Evolutionary conservation across 1,140 invertebrate genomes (phyloP).

Genomic region (Zeugodacus cucurbitae): DNA sequence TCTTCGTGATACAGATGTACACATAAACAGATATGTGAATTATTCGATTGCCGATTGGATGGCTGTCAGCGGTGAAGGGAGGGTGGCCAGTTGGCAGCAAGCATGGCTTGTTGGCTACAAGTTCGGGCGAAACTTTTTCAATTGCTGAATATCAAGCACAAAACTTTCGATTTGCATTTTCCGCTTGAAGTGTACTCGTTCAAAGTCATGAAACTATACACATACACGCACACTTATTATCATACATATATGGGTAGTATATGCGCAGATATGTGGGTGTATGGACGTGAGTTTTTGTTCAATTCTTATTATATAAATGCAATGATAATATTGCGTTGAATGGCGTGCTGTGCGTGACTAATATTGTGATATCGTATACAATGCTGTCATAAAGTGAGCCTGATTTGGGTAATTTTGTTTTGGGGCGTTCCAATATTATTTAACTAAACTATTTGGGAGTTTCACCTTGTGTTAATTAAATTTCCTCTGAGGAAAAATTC

Average conservation of each 20-base stretch:
- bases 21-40: slow-evolving; percentile 14
- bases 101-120: neutral
- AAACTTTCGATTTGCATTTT: slow-evolving; percentile 22
- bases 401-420: neutral
- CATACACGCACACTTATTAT: neutral
- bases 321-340: neutral
- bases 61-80: neutral
- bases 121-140: slow-evolving; percentile 2
- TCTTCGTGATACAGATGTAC: neutral
- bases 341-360: neutral
- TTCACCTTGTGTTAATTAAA: too few relatives aligned
- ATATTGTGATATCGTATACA: neutral
- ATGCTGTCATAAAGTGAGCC: neutral
- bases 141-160: neutral
- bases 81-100: neutral
- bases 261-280: neutral
- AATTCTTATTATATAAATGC: neutral
- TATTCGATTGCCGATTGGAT: neutral
- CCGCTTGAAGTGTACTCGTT: neutral
- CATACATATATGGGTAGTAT: neutral
- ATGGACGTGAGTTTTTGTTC: neutral
- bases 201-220: neutral
- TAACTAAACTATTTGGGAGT: too few relatives aligned
- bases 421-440: neutral
- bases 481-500: too few relatives aligned